Base-by-base conservation (phyloP, 2,113 vertebrate genomes). In the Eonycteris spelaea region DNA sequence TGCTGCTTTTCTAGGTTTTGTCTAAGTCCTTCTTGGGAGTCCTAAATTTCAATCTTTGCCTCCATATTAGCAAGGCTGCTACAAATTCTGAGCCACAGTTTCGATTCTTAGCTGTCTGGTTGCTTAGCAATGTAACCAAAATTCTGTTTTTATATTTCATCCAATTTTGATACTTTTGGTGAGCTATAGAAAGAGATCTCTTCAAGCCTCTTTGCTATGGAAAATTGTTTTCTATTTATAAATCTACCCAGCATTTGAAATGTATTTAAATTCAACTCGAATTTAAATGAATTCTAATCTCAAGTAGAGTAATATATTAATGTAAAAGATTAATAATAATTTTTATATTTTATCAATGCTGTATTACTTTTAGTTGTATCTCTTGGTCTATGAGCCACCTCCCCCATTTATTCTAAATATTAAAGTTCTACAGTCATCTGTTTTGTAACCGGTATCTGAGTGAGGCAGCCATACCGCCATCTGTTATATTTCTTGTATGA, bases 401-500 rank as follows among this genome's bases (percentile, higher is more conserved):
- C 2, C 18, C 48, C 10, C 35, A 61, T 40, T 43, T 53, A 70
- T 43, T 63, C 7, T 86, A 92, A 71, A 96, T 97, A 95, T 92
- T 97, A 91, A 71, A 97, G 38, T 91, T 93, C 77, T 90, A 77
- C 83, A 94, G 83, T 97, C 96, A 96, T 97, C 96, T 98, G 94
- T 96, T 98, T 97, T 89, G 90, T 97, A 97, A 98, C 96, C 97
- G 97, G 95, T 97, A 68, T 93, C 68, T 98, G 92, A 95, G 61
- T 67, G 91, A 97, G 77, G 92, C 91, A 97, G 92, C 83, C 96
- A 95, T 84, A n/a, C 67, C 91, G 33, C 97, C 98, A 98, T 98
- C 98, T 98, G 97, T 98, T 98, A 94, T 82, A 57, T 96, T 98
- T 98, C 97, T 96, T 97, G 28, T 96, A 53, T 94, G 90, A 97